Base-by-base conservation (phyloP, 2,797 vertebrate species). In the Phaenicophaeus curvirostris region DNA sequence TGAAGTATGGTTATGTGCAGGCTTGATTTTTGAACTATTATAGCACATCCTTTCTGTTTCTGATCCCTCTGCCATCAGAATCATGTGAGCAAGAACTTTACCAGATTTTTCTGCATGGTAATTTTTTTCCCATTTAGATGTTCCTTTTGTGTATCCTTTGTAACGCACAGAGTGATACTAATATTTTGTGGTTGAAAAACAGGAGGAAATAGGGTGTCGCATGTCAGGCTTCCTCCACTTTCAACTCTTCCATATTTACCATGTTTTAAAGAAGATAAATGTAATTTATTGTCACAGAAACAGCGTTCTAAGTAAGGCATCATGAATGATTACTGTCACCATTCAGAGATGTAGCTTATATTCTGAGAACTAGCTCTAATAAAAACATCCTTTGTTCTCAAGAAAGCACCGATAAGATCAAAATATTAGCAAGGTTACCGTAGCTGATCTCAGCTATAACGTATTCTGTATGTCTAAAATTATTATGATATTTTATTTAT, bases 311-410 rank as follows among this genome's bases (percentile, higher is more conserved):
- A 33, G 28, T 20, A 68, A 30, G 7, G 23, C 57, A 69, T 14
- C 10, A 15, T 41, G 74, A 92, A 86, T 62, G 67, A 55, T 24
- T 84, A 73, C 62, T 79, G 39, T 67, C 31, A 13, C n/a, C 30
- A 42, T 77, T 93, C 53, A 82, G 35, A 85, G 55, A 53, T 67
- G 5, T 41, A 46, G 87, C 53, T 71, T 48, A 53, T 51, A 41
- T 71, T 82, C 31, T 71, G 42, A 90, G 44, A 85, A 68, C 17
- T 46, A 61, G 8, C 21, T 87, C 27, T 42, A 46, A 46, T 35
- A 85, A 74, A 92, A 91, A 18, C 31, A 58, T 77, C 46, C 42
- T 87, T 92, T 87, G 41, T 62, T 88, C 90, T 86, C 28, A 87
- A 61, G 44, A 87, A 92, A 25, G 12, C 25, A 53, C 23, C 37